These are phyloP conservation scores for Drosophila anomalipes DNA, from an alignment of 2,888 invertebrate species.

Conservation along the genomic window DNA sequence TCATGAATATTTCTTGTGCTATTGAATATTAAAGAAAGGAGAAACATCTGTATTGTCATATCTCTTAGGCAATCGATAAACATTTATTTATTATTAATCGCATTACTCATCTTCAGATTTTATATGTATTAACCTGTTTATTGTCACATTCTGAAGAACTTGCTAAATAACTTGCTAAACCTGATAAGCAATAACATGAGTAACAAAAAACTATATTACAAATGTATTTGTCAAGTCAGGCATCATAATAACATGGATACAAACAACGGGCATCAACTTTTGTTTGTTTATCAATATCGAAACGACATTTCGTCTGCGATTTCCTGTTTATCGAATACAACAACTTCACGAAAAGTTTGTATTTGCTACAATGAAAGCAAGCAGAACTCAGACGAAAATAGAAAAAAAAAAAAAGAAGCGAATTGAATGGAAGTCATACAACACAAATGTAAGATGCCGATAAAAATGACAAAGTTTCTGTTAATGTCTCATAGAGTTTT, in stretches of 20 bases:
- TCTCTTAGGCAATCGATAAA: background rate
- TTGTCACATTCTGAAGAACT: constrained; percentile 34
- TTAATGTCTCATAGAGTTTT: constrained; percentile 46
- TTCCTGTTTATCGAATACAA: constrained; percentile 70
- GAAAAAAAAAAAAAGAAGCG: constrained; percentile 1
- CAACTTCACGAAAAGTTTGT: constrained; percentile 53
- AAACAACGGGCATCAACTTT: constrained; percentile 19
- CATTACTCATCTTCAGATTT: constrained; percentile 17
- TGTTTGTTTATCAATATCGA: constrained; percentile 59
- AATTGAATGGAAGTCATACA: constrained; percentile 39
- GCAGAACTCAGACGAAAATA: background rate
- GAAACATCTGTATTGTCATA: background rate
- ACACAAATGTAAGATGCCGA: constrained; percentile 42
- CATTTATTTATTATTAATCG: constrained; percentile 23
- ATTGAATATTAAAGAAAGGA: background rate
- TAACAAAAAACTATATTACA: constrained; percentile 35
- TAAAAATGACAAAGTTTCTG: constrained; percentile 52
- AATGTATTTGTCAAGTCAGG: constrained; percentile 48
- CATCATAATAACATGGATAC: constrained; percentile 39
- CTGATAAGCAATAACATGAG: background rate
- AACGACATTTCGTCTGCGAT: constrained; percentile 58
- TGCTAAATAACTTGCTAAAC: constrained; percentile 33
- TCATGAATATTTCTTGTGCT: background rate
- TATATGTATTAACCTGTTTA: constrained; percentile 45
- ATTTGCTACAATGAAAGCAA: constrained; percentile 1